Evolutionary conservation across 2,888 invertebrate species (phyloP), one percentile per base, ranked within the genome.

Genomic region (Pammene fasciana): DNA sequence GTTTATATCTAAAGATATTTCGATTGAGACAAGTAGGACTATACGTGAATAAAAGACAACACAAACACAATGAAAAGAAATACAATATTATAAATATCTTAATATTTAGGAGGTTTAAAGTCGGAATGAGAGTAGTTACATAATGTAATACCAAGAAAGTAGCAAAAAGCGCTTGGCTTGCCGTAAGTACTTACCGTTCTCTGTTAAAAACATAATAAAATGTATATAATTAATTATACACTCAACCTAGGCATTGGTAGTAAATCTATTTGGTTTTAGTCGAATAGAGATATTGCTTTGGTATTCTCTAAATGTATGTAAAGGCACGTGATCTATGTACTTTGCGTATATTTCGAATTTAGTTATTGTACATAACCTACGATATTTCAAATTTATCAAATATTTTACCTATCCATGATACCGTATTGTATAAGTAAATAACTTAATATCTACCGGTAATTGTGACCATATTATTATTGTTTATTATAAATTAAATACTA

Each of bases 241-340:
- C 26, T 26, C 50, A 50, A 50, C 0, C 0, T 54, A 54, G 26
- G 26, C n/a, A 7, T 52, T 26, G n/a, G 34, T 34, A 54, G n/a
- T 1, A 4, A 8, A 14, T 13, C 3, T n/a, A 18, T 18, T 46
- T 46, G 10, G n/a, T 13, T 46, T 60, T n/a, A n/a, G 13, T 13
- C n/a, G 16, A 43, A 59, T n/a, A 59, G 5, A 18, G 16, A 62
- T 41, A 57, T 62, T 50, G 43, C 41, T 66, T 66, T 59, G 59
- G 34, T 66, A 66, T 2, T 52, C 41, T 14, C 50, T 66, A 59
- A 26, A 57, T 64, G 26, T 57, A 38, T 46, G 36, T 65, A 57
- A 66, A 66, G 66, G 66, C 66, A 67, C 59, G 41, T 65, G n/a
- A 59, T 59, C 16, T 52, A 66, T 59, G 50, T 66, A 66, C 66